Evolutionary conservation across 2,797 vertebrate genomes (phyloP), one percentile per base, ranked within the genome.

Genomic region (Pangasius mekongensis): DNA sequence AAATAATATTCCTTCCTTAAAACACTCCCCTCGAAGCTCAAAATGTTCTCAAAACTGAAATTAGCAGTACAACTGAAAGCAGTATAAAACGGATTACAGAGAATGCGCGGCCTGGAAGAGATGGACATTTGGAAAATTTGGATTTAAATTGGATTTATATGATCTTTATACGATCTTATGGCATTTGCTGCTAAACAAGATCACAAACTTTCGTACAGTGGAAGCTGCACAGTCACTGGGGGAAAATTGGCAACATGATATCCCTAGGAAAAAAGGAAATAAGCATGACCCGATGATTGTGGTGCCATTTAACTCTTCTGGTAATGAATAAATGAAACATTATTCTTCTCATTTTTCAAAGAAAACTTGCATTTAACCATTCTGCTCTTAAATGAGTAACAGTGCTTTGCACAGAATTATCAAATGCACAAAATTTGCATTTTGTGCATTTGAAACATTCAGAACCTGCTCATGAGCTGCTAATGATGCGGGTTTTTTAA

Each of bases 21-120:
- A 39, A 39, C 69, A 39, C 20, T 13, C 9, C 66, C 71, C 71
- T n/a, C 22, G 22, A 13, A 74, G 71, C 71, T 74, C 56, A n/a
- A 30, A 66, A 39, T 74, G 39, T 66, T 33, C 54, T 47, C 16
- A 13, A 69, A 36, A 33, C 3, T 30, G 66, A 86, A 86, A 84
- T 20, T n/a, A 52, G 27, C 10, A 69, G 33, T 81, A 69, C 58
- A 85, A 81, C 87, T 89, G 76, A 81, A 85, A 87, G 67, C 84
- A 36, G 62, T 39, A 87, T 30, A 60, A 90, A 89, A 82, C n/a
- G 67, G 81, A 89, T 80, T 86, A 73, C 54, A 54, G 22, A 22
- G n/a, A 71, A 33, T 22, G 62, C n/a, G 60, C 54, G 30, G n/a
- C 81, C n/a, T 43, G 22, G 80, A 30, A 60, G 69, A 67, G 66